Evolutionary conservation across 2,113 vertebrate species (phyloP).

Genomic region (Platichthys flesus): DNA sequence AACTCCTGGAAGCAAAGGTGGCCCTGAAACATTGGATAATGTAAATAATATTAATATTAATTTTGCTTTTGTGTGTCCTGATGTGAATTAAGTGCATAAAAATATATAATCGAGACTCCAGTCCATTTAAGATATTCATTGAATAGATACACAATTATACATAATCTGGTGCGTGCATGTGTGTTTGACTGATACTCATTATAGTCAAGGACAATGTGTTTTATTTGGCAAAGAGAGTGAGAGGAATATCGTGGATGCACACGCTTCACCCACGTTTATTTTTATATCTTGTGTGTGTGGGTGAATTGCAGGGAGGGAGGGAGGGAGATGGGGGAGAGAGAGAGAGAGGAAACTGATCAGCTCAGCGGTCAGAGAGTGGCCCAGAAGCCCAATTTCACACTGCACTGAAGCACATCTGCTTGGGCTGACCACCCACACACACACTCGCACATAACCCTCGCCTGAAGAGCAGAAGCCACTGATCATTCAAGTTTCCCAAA

Average conservation of each 20-base stretch:
- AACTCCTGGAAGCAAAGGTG: not conserved
- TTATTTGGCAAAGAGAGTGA: slow-evolving; percentile 9
- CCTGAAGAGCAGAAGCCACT: slow-evolving; percentile 37
- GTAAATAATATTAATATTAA: slow-evolving; percentile 16
- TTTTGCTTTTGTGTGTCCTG: not conserved
- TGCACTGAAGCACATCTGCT: slow-evolving; percentile 78
- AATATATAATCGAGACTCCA: slow-evolving; percentile 37
- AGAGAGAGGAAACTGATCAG: slow-evolving; percentile 55
- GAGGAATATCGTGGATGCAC: not conserved
- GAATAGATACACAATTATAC: not conserved
- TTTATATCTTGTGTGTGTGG: not conserved
- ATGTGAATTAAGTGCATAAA: slow-evolving; percentile 48
- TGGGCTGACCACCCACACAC: slow-evolving; percentile 55
- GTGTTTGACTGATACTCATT: not conserved
- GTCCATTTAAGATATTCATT: not conserved
- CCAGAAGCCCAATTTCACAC: slow-evolving; percentile 82
- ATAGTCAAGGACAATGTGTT: not conserved
- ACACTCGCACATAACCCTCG: slow-evolving; percentile 23
- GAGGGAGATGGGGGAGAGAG: slow-evolving; percentile 10
- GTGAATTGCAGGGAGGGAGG: slow-evolving; percentile 17
- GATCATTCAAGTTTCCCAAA: slow-evolving; percentile 45
- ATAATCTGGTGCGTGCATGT: not conserved
- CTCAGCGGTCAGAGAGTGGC: slow-evolving; percentile 67
- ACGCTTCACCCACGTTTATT: slow-evolving; percentile 5
- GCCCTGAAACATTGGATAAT: slow-evolving; percentile 7